Evolutionary conservation across 2,888 invertebrate species (phyloP), one percentile per base, ranked within the genome.

Genomic region (Mycalesis mineus): DNA sequence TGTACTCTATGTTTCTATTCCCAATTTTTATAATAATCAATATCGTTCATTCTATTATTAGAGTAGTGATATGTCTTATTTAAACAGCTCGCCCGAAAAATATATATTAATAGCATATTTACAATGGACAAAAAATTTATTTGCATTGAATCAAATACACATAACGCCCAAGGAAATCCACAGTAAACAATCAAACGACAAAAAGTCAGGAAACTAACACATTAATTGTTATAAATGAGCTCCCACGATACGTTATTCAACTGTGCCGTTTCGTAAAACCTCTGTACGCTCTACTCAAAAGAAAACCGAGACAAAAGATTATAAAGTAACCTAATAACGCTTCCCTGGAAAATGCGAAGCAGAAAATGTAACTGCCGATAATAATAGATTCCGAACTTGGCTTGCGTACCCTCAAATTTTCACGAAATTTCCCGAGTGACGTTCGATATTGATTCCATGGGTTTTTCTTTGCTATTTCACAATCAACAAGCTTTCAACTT

Each of bases 211-310:
- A 28, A 51, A 51, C 29, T 15, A 15, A 14, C 6, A 17, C 29
- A 28, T 40, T 40, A 40, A 65, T 71, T 73, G 68, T 68, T 65
- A 40, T 51, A 40, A 40, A 51, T 40, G 29, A 51, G 68, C 68
- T 82, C 85, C 71, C 84, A 85, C 77, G 78, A 78, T 36, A 75
- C 71, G 77, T 74, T 70, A 69, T 71, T 70, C 80, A 67, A 80
- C 82, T 78, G 84, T 78, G 70, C 69, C 66, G 70, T 74, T 81
- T 78, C 78, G 75, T 36, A 40, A 40, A 41, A 22, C 29, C 50
- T 51, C 45, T 53, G 50, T 22, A 29, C 31, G 51, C 47, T 55
- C 41, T 37, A 40, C n/a, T 53, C 48, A 15, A 36, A 56, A 56
- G 53, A n/a, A 54, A 45, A 44, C 29, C 41, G 17, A 51, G 15